Percentiles rank a stretch among this genome's conserved stretches.
Conservation (phyloP, 2,888 invertebrate genomes). For the Cistogaster globosa region DNA sequence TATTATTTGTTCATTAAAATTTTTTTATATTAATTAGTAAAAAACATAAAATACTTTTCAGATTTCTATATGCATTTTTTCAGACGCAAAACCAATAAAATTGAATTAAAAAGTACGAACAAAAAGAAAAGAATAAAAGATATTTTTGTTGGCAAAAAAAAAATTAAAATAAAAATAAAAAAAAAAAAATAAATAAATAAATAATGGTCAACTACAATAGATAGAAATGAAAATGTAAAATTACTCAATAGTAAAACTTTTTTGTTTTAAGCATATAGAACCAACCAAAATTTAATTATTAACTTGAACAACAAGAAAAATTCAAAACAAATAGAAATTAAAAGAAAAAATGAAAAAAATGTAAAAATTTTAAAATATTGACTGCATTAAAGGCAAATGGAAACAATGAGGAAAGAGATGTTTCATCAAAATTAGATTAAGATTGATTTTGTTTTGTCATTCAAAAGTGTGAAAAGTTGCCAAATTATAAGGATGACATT, state of each 20-base stretch:
- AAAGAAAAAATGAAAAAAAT: neutral
- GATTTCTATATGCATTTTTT: neutral
- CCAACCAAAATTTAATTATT: constrained; percentile 80
- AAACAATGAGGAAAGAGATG: neutral
- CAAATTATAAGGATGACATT: neutral
- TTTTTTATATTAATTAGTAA: neutral
- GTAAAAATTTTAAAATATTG: neutral
- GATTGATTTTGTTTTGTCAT: neutral
- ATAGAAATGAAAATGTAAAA: neutral
- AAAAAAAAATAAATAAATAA: neutral
- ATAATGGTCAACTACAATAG: neutral
- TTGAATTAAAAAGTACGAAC: neutral
- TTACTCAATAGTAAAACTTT: neutral
- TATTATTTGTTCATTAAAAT: neutral
- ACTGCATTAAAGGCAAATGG: neutral
- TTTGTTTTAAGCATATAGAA: constrained; percentile 71
- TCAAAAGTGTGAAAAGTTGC: neutral
- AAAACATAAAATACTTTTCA: neutral
- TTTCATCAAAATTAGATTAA: constrained; percentile 21
- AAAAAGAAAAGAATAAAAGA: neutral
- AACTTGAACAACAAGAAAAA: constrained; percentile 58
- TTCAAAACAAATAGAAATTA: neutral
- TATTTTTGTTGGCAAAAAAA: neutral
- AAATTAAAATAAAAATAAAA: too few relatives aligned
- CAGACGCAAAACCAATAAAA: neutral